Evolutionary conservation across 2,113 vertebrate genomes (phyloP).

Genomic region (Speoplatyrhinus poulsoni): DNA sequence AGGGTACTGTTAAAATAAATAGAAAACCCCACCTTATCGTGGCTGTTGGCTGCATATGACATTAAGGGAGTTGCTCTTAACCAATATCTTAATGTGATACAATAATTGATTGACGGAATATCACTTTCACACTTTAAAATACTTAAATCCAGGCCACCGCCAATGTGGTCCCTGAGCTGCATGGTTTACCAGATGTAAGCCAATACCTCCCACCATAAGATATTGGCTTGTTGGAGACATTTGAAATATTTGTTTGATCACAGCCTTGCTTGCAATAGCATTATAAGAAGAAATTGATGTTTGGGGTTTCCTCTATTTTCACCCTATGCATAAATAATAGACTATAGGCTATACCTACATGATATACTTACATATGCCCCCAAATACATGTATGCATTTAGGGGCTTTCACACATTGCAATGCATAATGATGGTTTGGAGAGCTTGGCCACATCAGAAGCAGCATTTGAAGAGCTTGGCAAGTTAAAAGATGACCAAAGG

Average conservation of each 20-base stretch:
- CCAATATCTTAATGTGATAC: too few relatives aligned
- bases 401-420: conserved; percentile 49
- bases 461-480: conserved; percentile 55
- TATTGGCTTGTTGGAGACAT: too few relatives aligned
- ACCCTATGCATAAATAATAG: conserved; percentile 31
- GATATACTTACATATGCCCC: conserved; percentile 12
- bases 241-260: too few relatives aligned
- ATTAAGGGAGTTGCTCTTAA: not conserved
- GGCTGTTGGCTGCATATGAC: conserved; percentile 30
- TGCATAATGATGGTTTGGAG: conserved; percentile 53
- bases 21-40: conserved; percentile 21
- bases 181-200: too few relatives aligned
- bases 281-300: conserved; percentile 11
- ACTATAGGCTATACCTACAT: conserved; percentile 23
- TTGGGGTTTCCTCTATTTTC: conserved; percentile 48
- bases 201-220: too few relatives aligned
- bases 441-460: conserved; percentile 35
- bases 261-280: not conserved
- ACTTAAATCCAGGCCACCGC: too few relatives aligned
- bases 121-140: not conserved
- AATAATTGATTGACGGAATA: not conserved
- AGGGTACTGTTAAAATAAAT: conserved; percentile 57
- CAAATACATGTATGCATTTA: conserved; percentile 23
- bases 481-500: conserved; percentile 67
- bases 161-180: too few relatives aligned